Base-by-base conservation (phyloP, 2,797 vertebrate species). In the Danio choprae region DNA sequence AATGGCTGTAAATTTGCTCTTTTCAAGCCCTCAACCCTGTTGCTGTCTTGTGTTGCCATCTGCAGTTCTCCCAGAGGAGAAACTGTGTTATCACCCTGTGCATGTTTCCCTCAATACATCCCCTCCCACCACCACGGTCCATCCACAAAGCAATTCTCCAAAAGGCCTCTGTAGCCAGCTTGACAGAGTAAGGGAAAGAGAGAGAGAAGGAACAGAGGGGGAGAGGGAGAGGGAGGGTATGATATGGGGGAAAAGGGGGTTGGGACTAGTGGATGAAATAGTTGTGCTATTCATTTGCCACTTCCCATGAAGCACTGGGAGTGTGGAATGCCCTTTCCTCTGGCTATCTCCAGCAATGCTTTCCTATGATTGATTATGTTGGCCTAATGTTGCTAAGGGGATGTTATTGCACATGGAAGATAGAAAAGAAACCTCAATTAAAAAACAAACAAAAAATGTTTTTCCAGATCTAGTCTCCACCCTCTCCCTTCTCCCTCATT, bases 221-320 rank as follows among this genome's bases (percentile, higher is more conserved):
- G 40, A 29, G 40, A 53, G 43, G 43, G 63, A 51, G 79, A 86
- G 88, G 90, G 87, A 84, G 85, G 82, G 84, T 87, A 86, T 85
- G 87, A 82, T 46, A 13, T 77, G 82, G 80, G 22, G 74, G 56
- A 7, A 51, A 22, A n/a, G 87, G 82, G 84, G 84, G 77, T 41
- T 22, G 89, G 88, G 86, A 85, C 83, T 81, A 84, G 84, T 84
- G 87, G 77, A 89, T 83, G 90, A 90, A 93, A 94, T 91, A 93
- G 90, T 83, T 91, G 90, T 87, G 86, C 89, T 94, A 86, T 90
- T 93, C 92, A 72, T 92, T 89, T 89, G 87, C 87, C 88, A 84
- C 87, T 90, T 92, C 92, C 90, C 91, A 92, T 92, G 91, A 92
- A 94, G 92, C 92, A 93, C 87, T 92, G 88, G 90, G 89, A 92